Base-by-base conservation (phyloP, 2,888 invertebrate genomes). In the Volucella zonaria region DNA sequence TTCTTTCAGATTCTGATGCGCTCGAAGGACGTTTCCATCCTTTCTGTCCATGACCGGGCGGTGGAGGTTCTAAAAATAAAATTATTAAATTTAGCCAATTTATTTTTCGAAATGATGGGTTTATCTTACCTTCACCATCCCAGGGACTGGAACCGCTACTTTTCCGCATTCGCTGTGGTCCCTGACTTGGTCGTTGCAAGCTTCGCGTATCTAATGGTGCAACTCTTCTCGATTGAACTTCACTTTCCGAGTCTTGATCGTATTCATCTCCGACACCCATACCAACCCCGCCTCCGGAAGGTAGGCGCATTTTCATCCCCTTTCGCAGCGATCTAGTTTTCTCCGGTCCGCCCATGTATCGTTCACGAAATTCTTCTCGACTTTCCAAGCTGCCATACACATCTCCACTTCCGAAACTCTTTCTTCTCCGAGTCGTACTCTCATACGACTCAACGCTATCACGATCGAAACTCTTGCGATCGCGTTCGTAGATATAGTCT, bases 21-120 rank as follows among this genome's bases (percentile, higher is more conserved):
- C 94, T 94, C 14, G 93, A 93, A 1, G 94, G 94, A 56, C 94
- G 91, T 87, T 93, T 93, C 93, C 93, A 93, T 47, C 90, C 88
- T 62, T 92, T 92, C 74, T 91, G 91, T 0, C 89, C 90, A 3
- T 90, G 89, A 49, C 81, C 83, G 8, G 86, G 64, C 51, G 86
- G 86, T 1, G 89, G 82, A 10, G 89, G 89, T 73, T 90, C 90
- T 90, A 73, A 64, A 67, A 73, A 0, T 54, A 6, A 18, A 31
- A 2, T 23, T 42, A 47, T 1, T 51, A 18, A 42, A n/a, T 42
- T 3, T 12, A n/a, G 42, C 18, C 59, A 45, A 23, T 73, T 58
- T 8, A 14, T 23, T 58, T 15, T 54, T 15, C 15, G n/a, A 23
- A 51, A 43, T 59, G 15, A 38, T 18, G 42, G 14, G 45, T n/a